phyloP scores from a whole-genome alignment of 1,140 invertebrate genomes.

The Drosophila fuyamai region DNA sequence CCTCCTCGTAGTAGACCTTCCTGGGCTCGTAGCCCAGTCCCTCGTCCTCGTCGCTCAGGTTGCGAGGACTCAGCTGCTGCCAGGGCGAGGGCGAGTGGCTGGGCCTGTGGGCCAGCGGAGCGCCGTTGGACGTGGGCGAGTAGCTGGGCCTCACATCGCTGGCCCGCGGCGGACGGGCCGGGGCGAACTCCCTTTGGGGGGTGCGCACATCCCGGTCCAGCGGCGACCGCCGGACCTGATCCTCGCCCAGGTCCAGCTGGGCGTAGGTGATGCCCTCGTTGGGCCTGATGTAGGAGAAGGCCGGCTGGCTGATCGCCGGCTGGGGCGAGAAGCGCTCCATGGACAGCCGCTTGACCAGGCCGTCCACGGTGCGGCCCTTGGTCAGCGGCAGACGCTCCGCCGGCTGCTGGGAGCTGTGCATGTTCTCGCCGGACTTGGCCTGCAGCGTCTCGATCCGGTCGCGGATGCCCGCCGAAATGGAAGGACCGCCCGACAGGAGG shows the following conservation, averaged over 20 bases:
- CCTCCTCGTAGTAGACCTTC: conserved; percentile 79
- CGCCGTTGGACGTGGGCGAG: conserved; percentile 47
- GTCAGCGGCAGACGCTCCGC: conserved; percentile 88
- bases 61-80: conserved; percentile 81
- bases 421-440: conserved; percentile 86
- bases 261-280: conserved; percentile 89
- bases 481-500: conserved; percentile 71
- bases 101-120: conserved; percentile 43
- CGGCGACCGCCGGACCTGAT: conserved; percentile 26
- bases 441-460: conserved; percentile 82
- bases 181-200: conserved; percentile 58
- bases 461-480: conserved; percentile 84
- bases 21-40: conserved; percentile 89
- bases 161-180: conserved; percentile 54
- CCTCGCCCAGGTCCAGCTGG: conserved; percentile 87
- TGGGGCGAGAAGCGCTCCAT: conserved; percentile 88
- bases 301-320: conserved; percentile 85
- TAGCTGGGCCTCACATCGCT: conserved; percentile 53
- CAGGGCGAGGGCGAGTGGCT: conserved; percentile 74
- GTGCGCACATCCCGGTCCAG: conserved; percentile 56
- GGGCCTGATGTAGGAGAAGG: conserved; percentile 81
- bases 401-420: conserved; percentile 89
- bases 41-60: conserved; percentile 89
- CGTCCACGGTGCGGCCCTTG: conserved; percentile 88
- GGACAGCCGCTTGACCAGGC: conserved; percentile 88